Evolutionary conservation across 2,797 vertebrate genomes (phyloP), one percentile per base, ranked within the genome.

Genomic region (Aphelocoma californica): DNA sequence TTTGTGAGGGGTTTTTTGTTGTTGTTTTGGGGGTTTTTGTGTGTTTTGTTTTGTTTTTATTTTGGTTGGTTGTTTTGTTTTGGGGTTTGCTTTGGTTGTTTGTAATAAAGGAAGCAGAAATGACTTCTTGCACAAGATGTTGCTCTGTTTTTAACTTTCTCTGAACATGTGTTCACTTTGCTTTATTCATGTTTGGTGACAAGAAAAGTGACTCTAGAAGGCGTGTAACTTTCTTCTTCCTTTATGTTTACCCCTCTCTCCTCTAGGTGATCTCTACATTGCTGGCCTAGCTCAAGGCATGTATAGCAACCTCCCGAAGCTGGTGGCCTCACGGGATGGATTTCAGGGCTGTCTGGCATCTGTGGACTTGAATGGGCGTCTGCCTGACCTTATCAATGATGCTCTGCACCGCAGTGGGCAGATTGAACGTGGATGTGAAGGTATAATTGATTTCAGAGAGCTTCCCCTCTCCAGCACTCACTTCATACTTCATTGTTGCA

Each of bases 391-490:
- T 66, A 99, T 99, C 87, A 99, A 97, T 0, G 99, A 99, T 1
- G 99, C 99, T 42, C 96, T 99, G 94, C 99, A 99, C 92, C 98
- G 99, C 96, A 99, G 99, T 4, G 99, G 99, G 53, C 99, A 99
- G 98, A 99, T 99, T 8, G 99, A 99, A 88, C 99, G 99, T 23
- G 99, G 99, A 98, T 99, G 99, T 11, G 99, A 99, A 99, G 99
- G 99, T 99, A 99, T 96, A 86, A 85, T 93, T 87, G 98, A 96
- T 87, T 80, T 74, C 72, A 81, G 78, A 91, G 97, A 47, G 81
- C 96, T 97, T 97, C 72, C 92, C 81, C 97, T 97, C 71, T 92
- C 95, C 64, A 85, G 70, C 74, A 38, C 40, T 57, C 51, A 81
- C 86, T 74, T 72, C 45, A 26, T 79, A 48, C 57, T 91, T 90